phyloP scores from a whole-genome alignment of 2,888 invertebrate species.

The Brachylomia viminalis region DNA sequence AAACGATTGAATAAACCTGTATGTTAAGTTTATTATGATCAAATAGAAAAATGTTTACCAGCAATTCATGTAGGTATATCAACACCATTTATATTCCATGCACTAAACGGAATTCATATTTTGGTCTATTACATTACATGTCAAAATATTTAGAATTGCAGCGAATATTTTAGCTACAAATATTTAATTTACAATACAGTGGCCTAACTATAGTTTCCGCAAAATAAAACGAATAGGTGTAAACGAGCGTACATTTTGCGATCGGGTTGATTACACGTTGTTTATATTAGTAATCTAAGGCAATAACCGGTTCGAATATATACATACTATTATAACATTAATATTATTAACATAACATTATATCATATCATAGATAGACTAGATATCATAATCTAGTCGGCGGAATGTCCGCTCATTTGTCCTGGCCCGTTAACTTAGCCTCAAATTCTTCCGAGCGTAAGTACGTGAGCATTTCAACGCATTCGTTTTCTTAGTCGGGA shows the following conservation, averaged over 20 bases:
- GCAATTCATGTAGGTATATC: background rate
- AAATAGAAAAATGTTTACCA: background rate
- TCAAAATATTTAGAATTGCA: conserved; percentile 20
- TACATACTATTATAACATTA: conserved; percentile 5
- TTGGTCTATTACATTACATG: background rate
- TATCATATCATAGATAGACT: no score
- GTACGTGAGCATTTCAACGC: conserved; percentile 85
- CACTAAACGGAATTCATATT: background rate
- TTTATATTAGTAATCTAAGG: conserved; percentile 20
- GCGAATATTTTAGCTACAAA: conserved; percentile 11
- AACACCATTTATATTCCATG: background rate
- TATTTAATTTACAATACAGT: conserved; percentile 27
- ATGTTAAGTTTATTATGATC: no score
- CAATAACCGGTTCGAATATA: conserved; percentile 17
- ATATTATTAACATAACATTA: no score
- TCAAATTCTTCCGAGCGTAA: conserved; percentile 81
- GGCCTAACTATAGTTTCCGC: conserved; percentile 2
- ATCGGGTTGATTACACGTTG: conserved; percentile 6
- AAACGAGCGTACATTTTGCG: conserved; percentile 1
- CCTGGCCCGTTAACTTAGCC: conserved; percentile 81
- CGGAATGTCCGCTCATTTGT: conserved; percentile 80
- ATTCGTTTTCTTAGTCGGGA: conserved; percentile 80
- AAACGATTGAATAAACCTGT: background rate
- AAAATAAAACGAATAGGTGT: conserved; percentile 31
- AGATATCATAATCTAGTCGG: conserved; percentile 70